Conservation (phyloP, 2,888 invertebrate species). For the Sclerodermus sp. region DNA sequence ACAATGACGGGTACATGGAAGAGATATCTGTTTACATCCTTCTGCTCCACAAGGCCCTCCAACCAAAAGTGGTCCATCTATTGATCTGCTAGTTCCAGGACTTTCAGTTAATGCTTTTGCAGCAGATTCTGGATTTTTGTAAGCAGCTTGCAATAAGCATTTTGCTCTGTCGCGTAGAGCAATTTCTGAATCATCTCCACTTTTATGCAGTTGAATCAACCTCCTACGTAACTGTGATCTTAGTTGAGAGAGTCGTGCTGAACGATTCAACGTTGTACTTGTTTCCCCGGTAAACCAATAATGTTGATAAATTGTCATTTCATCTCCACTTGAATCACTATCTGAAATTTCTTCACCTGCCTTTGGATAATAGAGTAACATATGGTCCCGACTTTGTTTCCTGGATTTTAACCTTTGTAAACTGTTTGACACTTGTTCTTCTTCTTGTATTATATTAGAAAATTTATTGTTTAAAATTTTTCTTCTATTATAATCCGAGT, state of each 20-base stretch:
- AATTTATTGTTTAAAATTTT: conserved; percentile 30
- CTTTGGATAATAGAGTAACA: conserved; percentile 50
- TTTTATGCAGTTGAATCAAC: conserved; percentile 56
- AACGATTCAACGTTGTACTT: conserved; percentile 39
- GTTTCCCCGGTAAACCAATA: conserved; percentile 56
- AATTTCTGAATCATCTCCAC: conserved; percentile 44
- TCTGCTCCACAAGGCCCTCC: conserved; percentile 49
- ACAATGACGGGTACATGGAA: conserved; percentile 83
- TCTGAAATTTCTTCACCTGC: conserved; percentile 58
- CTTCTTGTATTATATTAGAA: conserved; percentile 27
- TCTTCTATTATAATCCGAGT: neutral
- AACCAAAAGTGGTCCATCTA: conserved; percentile 42
- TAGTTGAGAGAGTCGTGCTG: conserved; percentile 49
- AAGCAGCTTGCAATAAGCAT: conserved; percentile 39
- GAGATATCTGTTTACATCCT: conserved; percentile 59
- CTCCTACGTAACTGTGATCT: conserved; percentile 59
- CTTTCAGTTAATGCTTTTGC: conserved; percentile 32
- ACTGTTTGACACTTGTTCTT: conserved; percentile 23
- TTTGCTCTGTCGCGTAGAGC: conserved; percentile 41
- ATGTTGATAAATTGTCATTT: conserved; percentile 53
- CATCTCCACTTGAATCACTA: conserved; percentile 57
- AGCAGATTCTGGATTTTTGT: conserved; percentile 43
- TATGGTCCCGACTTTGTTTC: conserved; percentile 48
- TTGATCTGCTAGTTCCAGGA: conserved; percentile 30
- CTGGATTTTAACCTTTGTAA: conserved; percentile 36